These are phyloP conservation scores for Drosophila auraria DNA, from an alignment of 1,140 invertebrate species.

Conservation along the genomic window DNA sequence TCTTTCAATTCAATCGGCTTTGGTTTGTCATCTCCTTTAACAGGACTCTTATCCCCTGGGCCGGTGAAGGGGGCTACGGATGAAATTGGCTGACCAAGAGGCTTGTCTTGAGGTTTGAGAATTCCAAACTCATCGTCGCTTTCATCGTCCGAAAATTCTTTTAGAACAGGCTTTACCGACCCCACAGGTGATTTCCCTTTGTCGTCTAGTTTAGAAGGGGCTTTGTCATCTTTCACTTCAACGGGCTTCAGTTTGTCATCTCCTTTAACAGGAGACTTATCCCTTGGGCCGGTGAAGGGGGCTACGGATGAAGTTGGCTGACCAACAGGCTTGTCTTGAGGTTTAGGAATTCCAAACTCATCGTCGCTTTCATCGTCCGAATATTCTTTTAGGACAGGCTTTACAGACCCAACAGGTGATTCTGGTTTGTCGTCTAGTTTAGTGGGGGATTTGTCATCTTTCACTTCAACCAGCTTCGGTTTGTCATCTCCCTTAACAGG, in stretches of 20 bases:
- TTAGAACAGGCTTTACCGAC: too few relatives aligned
- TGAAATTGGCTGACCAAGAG: neutral
- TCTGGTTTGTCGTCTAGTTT: conserved; percentile 16
- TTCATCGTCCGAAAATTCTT: conserved; percentile 11
- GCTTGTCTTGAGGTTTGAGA: neutral
- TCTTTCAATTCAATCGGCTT: neutral
- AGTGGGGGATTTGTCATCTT: conserved; percentile 1
- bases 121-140: conserved; percentile 3
- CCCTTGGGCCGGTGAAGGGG: too few relatives aligned
- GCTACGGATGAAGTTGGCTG: too few relatives aligned
- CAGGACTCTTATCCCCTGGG: neutral
- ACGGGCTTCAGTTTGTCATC: too few relatives aligned
- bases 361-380: conserved; percentile 20
- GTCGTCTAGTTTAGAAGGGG: neutral
- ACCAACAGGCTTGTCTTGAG: neutral
- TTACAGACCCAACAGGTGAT: neutral
- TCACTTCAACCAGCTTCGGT: neutral
- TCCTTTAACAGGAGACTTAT: too few relatives aligned
- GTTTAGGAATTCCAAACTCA: conserved; percentile 1
- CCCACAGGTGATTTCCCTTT: too few relatives aligned
- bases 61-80: neutral
- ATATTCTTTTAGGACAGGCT: neutral
- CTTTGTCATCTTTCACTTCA: conserved; percentile 2
- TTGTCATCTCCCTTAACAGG: too few relatives aligned
- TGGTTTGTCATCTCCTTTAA: neutral